A percentile compares a stretch with the other conserved stretches of the same genome.
Conservation (phyloP, 1,140 invertebrate genomes). For the Cydia splendana region DNA sequence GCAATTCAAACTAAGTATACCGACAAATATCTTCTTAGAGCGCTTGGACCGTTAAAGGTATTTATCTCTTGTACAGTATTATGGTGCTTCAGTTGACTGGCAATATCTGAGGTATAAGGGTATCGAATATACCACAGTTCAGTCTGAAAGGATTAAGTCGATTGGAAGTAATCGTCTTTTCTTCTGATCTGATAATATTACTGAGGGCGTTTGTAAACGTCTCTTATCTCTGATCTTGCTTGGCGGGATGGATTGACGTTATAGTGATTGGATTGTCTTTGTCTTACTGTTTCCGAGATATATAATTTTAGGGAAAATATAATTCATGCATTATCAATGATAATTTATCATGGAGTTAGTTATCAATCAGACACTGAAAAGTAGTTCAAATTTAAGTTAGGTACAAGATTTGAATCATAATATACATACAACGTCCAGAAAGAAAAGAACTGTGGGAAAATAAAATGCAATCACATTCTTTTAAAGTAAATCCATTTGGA, state of each 20-base stretch:
- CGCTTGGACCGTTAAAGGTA: slow-evolving; percentile 9
- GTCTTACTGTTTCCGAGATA: background rate
- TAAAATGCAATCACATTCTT: too few species aligned
- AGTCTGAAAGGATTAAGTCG: slow-evolving; percentile 43
- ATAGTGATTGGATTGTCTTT: background rate
- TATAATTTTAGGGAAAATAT: background rate
- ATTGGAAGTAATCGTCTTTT: slow-evolving; percentile 49
- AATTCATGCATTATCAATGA: background rate
- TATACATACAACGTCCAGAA: too few species aligned
- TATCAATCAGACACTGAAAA: too few species aligned
- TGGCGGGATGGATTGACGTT: slow-evolving; percentile 23
- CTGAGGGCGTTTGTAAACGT: slow-evolving; percentile 29
- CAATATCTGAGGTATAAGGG: slow-evolving; percentile 41
- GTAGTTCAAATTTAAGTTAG: too few species aligned
- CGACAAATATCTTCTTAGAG: background rate
- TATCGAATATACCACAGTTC: slow-evolving; percentile 44
- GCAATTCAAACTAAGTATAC: background rate
- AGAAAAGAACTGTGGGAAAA: too few species aligned
- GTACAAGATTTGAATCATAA: too few species aligned
- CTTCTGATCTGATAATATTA: slow-evolving; percentile 32
- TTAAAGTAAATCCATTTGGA: too few species aligned
- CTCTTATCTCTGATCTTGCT: slow-evolving; percentile 28
- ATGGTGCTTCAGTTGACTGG: slow-evolving; percentile 38
- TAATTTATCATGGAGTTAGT: background rate
- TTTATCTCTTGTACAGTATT: slow-evolving; percentile 18